These are phyloP conservation scores for Gallinago media DNA, from an alignment of 2,113 vertebrate genomes.

Conservation along the genomic window DNA sequence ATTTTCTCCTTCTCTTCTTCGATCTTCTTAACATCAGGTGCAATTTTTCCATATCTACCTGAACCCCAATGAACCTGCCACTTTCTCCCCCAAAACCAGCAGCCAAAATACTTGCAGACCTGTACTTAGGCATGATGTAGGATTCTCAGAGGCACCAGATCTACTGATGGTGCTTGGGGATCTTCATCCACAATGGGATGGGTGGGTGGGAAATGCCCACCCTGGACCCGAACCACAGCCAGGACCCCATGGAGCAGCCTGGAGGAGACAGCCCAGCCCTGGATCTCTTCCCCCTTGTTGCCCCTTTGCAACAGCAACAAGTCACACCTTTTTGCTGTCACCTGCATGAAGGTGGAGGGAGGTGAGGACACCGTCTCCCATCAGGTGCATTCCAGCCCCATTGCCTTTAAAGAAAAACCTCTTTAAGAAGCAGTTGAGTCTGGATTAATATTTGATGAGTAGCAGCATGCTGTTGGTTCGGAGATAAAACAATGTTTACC, in stretches of 20 bases:
- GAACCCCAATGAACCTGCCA: neutral
- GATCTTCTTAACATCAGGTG: neutral
- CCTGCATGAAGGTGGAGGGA: neutral
- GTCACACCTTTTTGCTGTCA: neutral
- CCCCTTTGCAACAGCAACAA: neutral
- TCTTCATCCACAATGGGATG: neutral
- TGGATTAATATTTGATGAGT: conserved; percentile 55
- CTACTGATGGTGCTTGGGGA: accelerated
- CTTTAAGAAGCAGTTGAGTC: neutral
- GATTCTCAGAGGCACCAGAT: neutral
- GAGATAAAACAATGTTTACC: conserved; percentile 12
- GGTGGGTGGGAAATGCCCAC: neutral
- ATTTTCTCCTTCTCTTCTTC: neutral
- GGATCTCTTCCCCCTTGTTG: neutral
- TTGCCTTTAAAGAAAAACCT: neutral
- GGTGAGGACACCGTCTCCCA: neutral
- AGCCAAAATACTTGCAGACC: neutral
- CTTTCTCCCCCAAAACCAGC: neutral
- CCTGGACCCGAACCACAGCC: neutral
- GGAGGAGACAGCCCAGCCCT: accelerated
- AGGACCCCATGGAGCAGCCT: neutral
- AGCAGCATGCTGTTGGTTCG: neutral
- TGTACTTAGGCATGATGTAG: accelerated
- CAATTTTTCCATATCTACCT: neutral
- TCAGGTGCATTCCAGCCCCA: neutral